These are phyloP conservation scores for Drosophila falleni DNA, from an alignment of 2,888 invertebrate species.

Conservation along the genomic window DNA sequence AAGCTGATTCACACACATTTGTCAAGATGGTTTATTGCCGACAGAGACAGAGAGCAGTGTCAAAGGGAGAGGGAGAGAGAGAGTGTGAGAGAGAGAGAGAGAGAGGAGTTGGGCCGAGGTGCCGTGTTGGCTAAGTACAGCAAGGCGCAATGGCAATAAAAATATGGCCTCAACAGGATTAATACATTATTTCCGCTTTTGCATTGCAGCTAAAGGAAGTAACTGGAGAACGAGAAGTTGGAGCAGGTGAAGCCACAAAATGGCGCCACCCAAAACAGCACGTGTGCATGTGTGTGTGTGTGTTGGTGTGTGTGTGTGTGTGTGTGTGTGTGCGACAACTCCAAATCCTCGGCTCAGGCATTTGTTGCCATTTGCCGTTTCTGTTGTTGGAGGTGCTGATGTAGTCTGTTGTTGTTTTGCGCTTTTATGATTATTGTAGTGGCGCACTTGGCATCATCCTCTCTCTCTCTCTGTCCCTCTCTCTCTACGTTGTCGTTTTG, in stretches of 20 bases:
- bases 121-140: conserved; percentile 44
- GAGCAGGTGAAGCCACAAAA: conserved; percentile 54
- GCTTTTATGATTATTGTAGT: conserved; percentile 80
- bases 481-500: conserved; percentile 30
- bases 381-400: conserved; percentile 33
- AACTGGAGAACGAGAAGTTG: conserved; percentile 1
- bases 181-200: conserved; percentile 83
- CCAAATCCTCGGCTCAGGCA: conserved; percentile 57
- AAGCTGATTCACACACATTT: conserved; percentile 54
- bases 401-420: conserved; percentile 65
- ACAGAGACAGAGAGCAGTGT: not conserved
- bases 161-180: conserved; percentile 85
- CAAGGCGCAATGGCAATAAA: conserved; percentile 81
- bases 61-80: not conserved
- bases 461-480: conserved; percentile 10
- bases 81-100: not conserved
- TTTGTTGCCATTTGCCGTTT: conserved; percentile 50
- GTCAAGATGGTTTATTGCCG: conserved; percentile 54
- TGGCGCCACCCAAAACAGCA: conserved; percentile 16
- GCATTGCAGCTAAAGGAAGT: conserved; percentile 45
- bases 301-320: not conserved
- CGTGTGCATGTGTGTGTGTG: conserved; percentile 1
- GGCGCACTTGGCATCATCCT: conserved; percentile 54
- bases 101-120: not conserved
- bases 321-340: conserved; percentile 46